phyloP scores from a whole-genome alignment of 2,797 vertebrate species.

The Chrysolophus pictus region DNA sequence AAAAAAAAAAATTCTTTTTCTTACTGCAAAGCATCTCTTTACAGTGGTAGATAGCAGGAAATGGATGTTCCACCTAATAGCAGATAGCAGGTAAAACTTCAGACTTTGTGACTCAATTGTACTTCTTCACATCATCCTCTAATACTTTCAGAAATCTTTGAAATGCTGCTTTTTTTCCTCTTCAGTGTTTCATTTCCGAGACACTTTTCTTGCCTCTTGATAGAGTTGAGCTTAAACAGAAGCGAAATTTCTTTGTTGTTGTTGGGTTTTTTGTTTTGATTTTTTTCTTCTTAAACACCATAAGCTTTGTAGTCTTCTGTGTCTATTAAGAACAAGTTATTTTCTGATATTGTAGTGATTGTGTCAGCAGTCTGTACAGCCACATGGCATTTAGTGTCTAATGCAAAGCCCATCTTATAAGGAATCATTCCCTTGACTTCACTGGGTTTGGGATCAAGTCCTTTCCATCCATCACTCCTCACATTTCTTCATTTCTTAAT shows the following conservation, averaged over 20 bases:
- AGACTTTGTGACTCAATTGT: constrained; percentile 47
- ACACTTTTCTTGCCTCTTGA: constrained; percentile 43
- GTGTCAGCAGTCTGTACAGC: neutral
- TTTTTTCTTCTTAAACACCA: neutral
- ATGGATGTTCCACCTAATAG: constrained; percentile 9
- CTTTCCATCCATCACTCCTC: neutral
- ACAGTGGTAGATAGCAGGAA: neutral
- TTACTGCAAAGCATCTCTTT: constrained; percentile 16
- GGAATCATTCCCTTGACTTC: neutral
- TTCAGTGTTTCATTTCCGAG: constrained; percentile 37
- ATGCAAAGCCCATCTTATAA: neutral
- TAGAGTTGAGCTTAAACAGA: constrained; percentile 43
- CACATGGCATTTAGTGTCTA: neutral
- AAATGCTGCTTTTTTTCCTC: constrained; percentile 3
- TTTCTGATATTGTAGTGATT: constrained; percentile 17
- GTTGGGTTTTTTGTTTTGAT: neutral
- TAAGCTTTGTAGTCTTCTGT: neutral
- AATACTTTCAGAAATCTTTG: constrained; percentile 53
- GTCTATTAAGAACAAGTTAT: constrained; percentile 17
- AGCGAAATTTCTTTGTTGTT: neutral
- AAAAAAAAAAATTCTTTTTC: constrained; percentile 2
- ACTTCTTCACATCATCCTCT: neutral
- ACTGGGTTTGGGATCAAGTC: fast-evolving
- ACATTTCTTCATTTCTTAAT: neutral
- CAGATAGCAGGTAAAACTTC: constrained; percentile 45